Conservation (phyloP, 2,888 invertebrate genomes). For the Noctua pronuba region DNA sequence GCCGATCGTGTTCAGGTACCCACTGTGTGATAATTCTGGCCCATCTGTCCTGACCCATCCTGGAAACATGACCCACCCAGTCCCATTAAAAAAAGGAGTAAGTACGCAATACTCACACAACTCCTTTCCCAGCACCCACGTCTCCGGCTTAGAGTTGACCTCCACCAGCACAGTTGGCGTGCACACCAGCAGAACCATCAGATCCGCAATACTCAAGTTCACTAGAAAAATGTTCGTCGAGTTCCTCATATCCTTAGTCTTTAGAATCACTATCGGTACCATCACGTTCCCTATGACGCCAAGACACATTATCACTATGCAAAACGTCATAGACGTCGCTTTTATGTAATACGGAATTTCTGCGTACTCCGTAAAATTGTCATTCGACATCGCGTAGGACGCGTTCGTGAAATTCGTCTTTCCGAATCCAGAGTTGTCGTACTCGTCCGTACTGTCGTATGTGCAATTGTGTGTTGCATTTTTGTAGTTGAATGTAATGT, state of each 20-base stretch:
- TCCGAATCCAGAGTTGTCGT: conserved; percentile 72
- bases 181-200: conserved; percentile 97
- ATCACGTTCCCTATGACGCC: conserved; percentile 98
- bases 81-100: neutral
- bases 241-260: conserved; percentile 98
- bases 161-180: conserved; percentile 98
- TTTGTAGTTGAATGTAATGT: conserved; percentile 67
- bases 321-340: conserved; percentile 96
- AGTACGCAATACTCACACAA: conserved; percentile 95
- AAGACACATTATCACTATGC: conserved; percentile 96
- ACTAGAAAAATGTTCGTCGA: conserved; percentile 98
- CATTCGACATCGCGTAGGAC: conserved; percentile 75
- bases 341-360: conserved; percentile 96
- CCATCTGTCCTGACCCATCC: too few relatives aligned
- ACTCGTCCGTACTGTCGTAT: conserved; percentile 63
- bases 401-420: conserved; percentile 72
- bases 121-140: conserved; percentile 97
- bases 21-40: too few relatives aligned
- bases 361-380: conserved; percentile 86
- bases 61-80: too few relatives aligned
- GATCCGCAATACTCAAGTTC: conserved; percentile 97
- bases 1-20: too few relatives aligned
- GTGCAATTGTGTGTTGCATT: conserved; percentile 72
- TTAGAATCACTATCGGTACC: conserved; percentile 97
- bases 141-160: conserved; percentile 96